phyloP scores from a whole-genome alignment of 2,113 vertebrate genomes.

The Reinhardtius hippoglossoides region DNA sequence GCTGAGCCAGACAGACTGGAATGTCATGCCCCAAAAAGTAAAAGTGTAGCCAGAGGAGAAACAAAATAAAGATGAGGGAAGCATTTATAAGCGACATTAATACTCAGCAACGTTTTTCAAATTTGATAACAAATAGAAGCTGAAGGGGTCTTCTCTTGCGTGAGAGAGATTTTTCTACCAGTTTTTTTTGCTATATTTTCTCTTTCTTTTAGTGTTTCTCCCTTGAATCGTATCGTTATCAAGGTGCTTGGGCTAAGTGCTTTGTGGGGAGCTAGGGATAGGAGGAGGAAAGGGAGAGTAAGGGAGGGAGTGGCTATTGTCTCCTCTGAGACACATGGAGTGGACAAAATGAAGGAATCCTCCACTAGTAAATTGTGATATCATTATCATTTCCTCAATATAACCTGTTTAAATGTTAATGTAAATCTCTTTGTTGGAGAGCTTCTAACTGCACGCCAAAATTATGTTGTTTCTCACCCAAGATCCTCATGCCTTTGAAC shows the following conservation, averaged over 20 bases:
- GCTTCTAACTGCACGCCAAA: background rate
- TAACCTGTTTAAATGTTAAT: background rate
- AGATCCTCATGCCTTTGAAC: too few relatives aligned
- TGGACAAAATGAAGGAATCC: slow-evolving; percentile 29
- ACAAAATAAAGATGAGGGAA: slow-evolving; percentile 13
- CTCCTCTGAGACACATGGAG: background rate
- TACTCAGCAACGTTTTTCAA: slow-evolving; percentile 53
- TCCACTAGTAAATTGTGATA: background rate
- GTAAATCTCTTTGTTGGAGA: background rate
- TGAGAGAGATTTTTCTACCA: slow-evolving; percentile 20
- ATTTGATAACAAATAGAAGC: slow-evolving; percentile 38
- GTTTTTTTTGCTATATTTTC: background rate
- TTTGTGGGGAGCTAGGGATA: background rate
- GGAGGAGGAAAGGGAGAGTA: background rate
- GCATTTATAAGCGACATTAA: slow-evolving; percentile 42
- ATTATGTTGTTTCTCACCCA: background rate
- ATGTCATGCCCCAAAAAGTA: slow-evolving; percentile 5
- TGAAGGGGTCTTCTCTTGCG: slow-evolving; percentile 17
- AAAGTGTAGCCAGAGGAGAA: background rate
- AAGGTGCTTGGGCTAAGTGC: slow-evolving; percentile 8
- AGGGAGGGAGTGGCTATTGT: too few relatives aligned
- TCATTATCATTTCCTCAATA: background rate
- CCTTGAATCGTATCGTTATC: slow-evolving; percentile 4
- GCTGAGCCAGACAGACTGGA: slow-evolving; percentile 34
- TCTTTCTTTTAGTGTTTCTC: slow-evolving; percentile 11